A percentile compares a stretch with the other conserved stretches of the same genome.
Evolutionary conservation across 1,140 invertebrate species (phyloP).

Genomic region (Phthorimaea operculella): DNA sequence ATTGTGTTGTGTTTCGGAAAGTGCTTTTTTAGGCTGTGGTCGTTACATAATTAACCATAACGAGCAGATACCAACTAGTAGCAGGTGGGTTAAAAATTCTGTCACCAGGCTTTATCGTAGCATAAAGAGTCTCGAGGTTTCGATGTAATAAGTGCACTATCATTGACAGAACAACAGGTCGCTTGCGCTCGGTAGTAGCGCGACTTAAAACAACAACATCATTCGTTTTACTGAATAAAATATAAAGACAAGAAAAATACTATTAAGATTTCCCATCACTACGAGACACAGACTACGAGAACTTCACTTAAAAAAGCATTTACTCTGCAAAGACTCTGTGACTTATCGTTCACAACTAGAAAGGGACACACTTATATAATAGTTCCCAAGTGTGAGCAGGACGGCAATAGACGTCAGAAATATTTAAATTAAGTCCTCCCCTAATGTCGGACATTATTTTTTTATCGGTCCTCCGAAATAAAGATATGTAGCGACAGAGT

Average conservation of each 20-base stretch:
- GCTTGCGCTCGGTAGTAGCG: too few relatives aligned
- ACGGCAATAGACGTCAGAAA: slow-evolving; percentile 29
- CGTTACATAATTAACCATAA: too few relatives aligned
- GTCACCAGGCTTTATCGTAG: too few relatives aligned
- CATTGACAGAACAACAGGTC: too few relatives aligned
- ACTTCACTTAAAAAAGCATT: slow-evolving; percentile 59
- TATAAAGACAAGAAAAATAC: not conserved
- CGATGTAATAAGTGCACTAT: too few relatives aligned
- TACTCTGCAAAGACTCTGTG: slow-evolving; percentile 32
- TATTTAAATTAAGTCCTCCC: slow-evolving; percentile 60
- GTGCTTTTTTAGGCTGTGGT: too few relatives aligned
- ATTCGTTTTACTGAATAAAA: too few relatives aligned
- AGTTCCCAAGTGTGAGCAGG: slow-evolving; percentile 13
- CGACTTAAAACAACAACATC: too few relatives aligned
- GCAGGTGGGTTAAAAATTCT: too few relatives aligned
- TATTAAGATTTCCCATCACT: not conserved
- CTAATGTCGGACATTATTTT: slow-evolving; percentile 59
- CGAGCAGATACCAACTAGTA: too few relatives aligned
- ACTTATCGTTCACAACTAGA: slow-evolving; percentile 38
- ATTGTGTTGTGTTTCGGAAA: too few relatives aligned
- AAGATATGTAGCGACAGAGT: slow-evolving; percentile 40
- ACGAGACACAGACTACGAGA: slow-evolving; percentile 23
- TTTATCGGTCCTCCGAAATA: slow-evolving; percentile 53
- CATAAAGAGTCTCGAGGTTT: too few relatives aligned
- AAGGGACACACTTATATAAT: slow-evolving; percentile 22